Conservation (phyloP, 2,113 vertebrate genomes). For the Amblyornis subalaris region DNA sequence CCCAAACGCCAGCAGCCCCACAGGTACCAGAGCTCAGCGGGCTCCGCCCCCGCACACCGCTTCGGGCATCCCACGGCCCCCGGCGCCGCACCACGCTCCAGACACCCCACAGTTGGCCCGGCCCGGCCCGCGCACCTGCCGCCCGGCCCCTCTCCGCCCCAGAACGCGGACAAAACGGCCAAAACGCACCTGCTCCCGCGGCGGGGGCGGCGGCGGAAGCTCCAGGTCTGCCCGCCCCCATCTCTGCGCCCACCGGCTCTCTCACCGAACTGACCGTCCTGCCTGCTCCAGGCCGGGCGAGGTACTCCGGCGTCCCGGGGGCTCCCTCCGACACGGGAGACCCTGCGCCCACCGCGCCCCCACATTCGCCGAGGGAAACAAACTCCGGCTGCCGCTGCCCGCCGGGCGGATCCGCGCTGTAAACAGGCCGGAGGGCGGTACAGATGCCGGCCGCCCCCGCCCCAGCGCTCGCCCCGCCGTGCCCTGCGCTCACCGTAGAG, state of each 20-base stretch:
- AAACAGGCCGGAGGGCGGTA: conserved; percentile 9
- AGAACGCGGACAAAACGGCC: not conserved
- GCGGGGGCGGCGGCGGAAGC: not conserved
- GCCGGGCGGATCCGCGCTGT: not conserved
- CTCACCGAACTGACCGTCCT: not conserved
- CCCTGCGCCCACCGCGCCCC: not conserved
- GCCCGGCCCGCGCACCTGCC: not conserved
- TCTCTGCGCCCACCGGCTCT: not conserved
- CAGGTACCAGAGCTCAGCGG: not conserved
- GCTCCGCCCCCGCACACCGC: not conserved
- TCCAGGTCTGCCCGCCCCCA: not conserved
- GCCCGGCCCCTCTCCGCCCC: not conserved
- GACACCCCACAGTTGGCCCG: not conserved
- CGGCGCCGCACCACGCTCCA: not conserved
- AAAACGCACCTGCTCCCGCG: not conserved
- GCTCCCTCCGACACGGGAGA: not conserved
- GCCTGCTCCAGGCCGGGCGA: conserved; percentile 24
- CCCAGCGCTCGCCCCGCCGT: not conserved
- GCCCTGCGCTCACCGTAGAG: conserved; percentile 63
- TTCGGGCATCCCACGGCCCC: not conserved
- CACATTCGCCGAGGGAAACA: not conserved
- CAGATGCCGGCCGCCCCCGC: not conserved
- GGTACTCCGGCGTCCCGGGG: not conserved
- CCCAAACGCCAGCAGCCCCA: not conserved
- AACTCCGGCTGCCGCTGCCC: not conserved